Evolutionary conservation across 1,140 invertebrate genomes (phyloP).

Genomic region (Drosophila littoralis): DNA sequence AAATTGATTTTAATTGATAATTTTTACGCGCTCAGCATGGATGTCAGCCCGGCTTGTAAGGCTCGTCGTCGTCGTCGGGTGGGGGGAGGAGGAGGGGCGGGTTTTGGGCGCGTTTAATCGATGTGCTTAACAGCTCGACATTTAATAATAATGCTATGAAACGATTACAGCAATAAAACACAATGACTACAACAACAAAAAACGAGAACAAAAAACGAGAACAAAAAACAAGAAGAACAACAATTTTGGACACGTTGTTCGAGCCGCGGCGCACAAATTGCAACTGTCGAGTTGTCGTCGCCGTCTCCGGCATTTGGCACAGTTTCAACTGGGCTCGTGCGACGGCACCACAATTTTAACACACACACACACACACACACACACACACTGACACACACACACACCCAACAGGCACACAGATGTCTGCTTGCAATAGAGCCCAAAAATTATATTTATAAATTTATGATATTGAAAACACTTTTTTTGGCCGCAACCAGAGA

Average conservation of each 20-base stretch:
- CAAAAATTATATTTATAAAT: slow-evolving; percentile 59
- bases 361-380: slow-evolving; percentile 22
- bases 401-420: slow-evolving; percentile 20
- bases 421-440: background rate
- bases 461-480: slow-evolving; percentile 24
- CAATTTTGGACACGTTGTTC: slow-evolving; percentile 51
- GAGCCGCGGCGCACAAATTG: slow-evolving; percentile 65
- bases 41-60: background rate
- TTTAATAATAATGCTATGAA: slow-evolving; percentile 65
- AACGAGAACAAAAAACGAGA: slow-evolving; percentile 3
- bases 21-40: slow-evolving; percentile 38
- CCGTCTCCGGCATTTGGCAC: slow-evolving; percentile 57
- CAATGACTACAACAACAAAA: slow-evolving; percentile 18
- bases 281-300: slow-evolving; percentile 74
- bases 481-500: no score
- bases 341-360: slow-evolving; percentile 7
- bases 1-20: slow-evolving; percentile 80
- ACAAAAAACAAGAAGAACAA: background rate
- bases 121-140: slow-evolving; percentile 71
- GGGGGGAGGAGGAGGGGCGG: background rate
- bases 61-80: no score
- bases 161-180: slow-evolving; percentile 22
- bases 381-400: slow-evolving; percentile 12
- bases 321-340: slow-evolving; percentile 46
- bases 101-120: slow-evolving; percentile 47